A percentile compares a stretch with the other conserved stretches of the same genome.
Evolutionary conservation across 2,888 invertebrate genomes (phyloP).

Genomic region (Leptura quadrifasciata): DNA sequence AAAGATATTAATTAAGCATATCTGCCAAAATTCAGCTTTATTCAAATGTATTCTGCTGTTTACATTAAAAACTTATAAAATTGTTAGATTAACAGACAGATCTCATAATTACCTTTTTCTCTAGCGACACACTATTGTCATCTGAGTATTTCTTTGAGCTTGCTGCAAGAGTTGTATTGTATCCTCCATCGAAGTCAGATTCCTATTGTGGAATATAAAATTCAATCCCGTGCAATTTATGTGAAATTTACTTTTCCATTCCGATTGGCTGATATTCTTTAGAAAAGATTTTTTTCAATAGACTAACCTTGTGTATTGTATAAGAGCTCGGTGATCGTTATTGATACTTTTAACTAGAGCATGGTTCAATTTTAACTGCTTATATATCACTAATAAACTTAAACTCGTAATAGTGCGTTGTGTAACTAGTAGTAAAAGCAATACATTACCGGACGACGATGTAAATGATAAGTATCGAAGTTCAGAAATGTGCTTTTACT

Average conservation of each 20-base stretch:
- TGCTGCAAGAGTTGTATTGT: background rate
- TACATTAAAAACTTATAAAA: too few species aligned
- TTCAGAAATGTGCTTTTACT: too few species aligned
- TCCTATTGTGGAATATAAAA: constrained; percentile 11
- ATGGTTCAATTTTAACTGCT: too few species aligned
- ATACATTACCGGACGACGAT: too few species aligned
- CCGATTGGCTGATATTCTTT: background rate
- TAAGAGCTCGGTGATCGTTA: background rate
- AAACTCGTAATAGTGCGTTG: too few species aligned
- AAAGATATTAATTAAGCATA: too few species aligned
- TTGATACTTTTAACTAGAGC: background rate
- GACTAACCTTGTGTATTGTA: background rate
- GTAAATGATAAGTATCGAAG: too few species aligned
- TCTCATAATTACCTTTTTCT: background rate
- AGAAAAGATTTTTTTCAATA: constrained; percentile 2
- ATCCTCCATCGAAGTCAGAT: background rate
- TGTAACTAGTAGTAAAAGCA: too few species aligned
- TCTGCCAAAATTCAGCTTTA: too few species aligned
- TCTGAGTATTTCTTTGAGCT: background rate
- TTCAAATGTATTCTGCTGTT: too few species aligned
- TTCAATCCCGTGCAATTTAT: constrained; percentile 14
- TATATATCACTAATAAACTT: too few species aligned
- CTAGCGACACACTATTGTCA: background rate
- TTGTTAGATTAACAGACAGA: too few species aligned
- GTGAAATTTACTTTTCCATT: constrained; percentile 9